Base-by-base conservation (phyloP, 2,888 invertebrate species). In the Clanis bilineata region DNA sequence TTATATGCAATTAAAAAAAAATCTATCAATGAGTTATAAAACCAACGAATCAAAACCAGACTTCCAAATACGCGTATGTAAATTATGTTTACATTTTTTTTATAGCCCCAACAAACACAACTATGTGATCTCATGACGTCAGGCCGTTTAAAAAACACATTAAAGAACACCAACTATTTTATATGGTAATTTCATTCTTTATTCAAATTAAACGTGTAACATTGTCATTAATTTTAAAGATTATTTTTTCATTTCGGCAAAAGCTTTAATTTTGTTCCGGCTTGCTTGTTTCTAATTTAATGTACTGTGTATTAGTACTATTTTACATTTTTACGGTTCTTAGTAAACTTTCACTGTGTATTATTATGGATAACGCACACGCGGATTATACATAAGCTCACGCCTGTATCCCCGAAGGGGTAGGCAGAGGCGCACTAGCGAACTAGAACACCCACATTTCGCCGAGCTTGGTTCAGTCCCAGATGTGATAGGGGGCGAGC, bases 181-280 rank as follows among this genome's bases (percentile, higher is more conserved):
- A 32, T 51, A 51, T 51, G 51, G 32, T 51, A 51, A 51, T 51
- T 51, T 51, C 18, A 51, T 51, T 51, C 32, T 51, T 21, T 51
- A 51, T 51, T 51, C 51, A 51, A 51, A 51, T 51, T 51, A 51
- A 51, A 51, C 51, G 51, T 51, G 51, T 51, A 21, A 51, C 32
- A 51, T 51, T 51, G 51, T 51, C 51, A 1, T n/a, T 51, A 32
- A 51, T 9, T 51, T 51, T 21, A 10, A 32, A 10, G 15, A 18
- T 32, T 18, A 12, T 32, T 45, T 47, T 51, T 51, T 21, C 18
- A 28, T 51, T 51, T 51, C 51, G 51, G 51, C 51, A 51, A 32
- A 51, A 9, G 51, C 28, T 28, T 51, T 51, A 51, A 25, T 28
- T 51, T 10, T 51, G 51, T 51, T 51, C 32, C 51, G 51, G 28